These are phyloP conservation scores for Pseudoips prasinana DNA, from an alignment of 2,888 invertebrate genomes.

Conservation along the genomic window DNA sequence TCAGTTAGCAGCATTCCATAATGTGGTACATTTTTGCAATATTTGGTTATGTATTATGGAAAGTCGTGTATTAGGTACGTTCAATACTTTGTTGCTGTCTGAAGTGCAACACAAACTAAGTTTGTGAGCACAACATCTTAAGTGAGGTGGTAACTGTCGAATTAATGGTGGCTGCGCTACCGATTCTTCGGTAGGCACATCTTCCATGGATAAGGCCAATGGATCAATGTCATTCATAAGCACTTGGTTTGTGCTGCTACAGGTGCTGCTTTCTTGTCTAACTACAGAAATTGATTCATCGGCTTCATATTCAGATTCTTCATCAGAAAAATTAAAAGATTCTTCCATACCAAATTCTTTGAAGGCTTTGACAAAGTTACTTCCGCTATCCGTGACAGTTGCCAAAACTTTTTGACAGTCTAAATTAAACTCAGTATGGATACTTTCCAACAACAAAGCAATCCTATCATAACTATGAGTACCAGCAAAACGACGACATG, in stretches of 20 bases:
- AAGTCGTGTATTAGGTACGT: conserved; percentile 10
- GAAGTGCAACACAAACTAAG: conserved; percentile 22
- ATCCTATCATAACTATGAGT: conserved; percentile 8
- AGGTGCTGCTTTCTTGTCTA: conserved; percentile 5
- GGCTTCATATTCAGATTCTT: conserved; percentile 3
- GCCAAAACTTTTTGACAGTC: conserved; percentile 8
- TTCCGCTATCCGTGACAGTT: conserved; percentile 10
- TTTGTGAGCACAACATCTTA: conserved; percentile 22
- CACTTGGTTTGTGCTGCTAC: conserved; percentile 4
- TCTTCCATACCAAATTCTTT: conserved; percentile 5
- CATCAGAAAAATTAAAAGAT: conserved; percentile 1
- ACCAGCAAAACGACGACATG: conserved; percentile 10
- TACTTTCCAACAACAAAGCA: conserved; percentile 4
- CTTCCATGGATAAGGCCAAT: conserved; percentile 6
- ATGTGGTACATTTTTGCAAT: conserved; percentile 14
- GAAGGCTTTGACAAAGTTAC: conserved; percentile 12
- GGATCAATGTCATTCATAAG: conserved; percentile 1
- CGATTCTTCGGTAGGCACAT: conserved; percentile 4
- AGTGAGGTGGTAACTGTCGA: conserved; percentile 17
- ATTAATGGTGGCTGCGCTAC: conserved; percentile 2
- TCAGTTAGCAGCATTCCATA: conserved; percentile 18
- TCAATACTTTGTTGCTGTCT: conserved; percentile 21
- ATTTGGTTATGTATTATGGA: conserved; percentile 18
- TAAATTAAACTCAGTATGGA: conserved; percentile 4
- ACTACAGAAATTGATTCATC: conserved; percentile 2